Conservation (phyloP, 1,140 invertebrate genomes). For the Penaeus japonicus region DNA sequence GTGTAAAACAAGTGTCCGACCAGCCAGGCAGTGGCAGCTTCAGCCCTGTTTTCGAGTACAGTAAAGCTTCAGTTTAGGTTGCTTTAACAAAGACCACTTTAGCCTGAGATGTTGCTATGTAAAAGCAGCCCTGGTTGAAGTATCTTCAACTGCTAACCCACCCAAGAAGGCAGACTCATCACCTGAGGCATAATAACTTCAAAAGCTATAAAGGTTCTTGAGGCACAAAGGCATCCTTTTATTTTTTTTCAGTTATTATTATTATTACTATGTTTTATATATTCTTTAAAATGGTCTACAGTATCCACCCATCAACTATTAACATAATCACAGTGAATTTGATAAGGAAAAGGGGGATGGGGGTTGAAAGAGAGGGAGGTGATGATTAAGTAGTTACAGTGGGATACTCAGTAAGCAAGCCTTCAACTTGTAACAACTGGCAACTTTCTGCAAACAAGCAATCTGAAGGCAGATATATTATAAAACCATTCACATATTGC, state of each 20-base stretch:
- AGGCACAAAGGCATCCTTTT: conserved; percentile 49
- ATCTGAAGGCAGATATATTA: neutral
- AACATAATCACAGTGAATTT: conserved; percentile 41
- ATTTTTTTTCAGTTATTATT: neutral
- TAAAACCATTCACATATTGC: conserved; percentile 14
- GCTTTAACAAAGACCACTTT: conserved; percentile 4
- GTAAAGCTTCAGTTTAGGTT: conserved; percentile 23
- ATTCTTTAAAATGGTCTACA: conserved; percentile 22
- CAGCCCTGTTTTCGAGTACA: neutral
- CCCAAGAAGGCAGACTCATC: conserved; percentile 14
- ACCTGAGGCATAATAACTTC: conserved; percentile 29
- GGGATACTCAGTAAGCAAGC: conserved; percentile 43
- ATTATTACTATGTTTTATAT: too few relatives aligned
- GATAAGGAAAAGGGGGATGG: too few relatives aligned
- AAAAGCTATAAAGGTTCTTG: conserved; percentile 26
- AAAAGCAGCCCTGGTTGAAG: neutral
- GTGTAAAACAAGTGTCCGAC: too few relatives aligned
- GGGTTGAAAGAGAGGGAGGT: neutral
- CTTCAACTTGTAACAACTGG: conserved; percentile 44
- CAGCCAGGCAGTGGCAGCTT: conserved; percentile 4
- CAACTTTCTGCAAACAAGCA: neutral
- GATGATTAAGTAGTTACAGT: conserved; percentile 44
- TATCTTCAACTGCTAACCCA: neutral
- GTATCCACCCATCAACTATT: conserved; percentile 28
- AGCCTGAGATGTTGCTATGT: neutral